A percentile compares a stretch with the other conserved stretches of the same genome.
phyloP scores from a whole-genome alignment of 1,140 invertebrate species.

The Tigriopus japonicus region DNA sequence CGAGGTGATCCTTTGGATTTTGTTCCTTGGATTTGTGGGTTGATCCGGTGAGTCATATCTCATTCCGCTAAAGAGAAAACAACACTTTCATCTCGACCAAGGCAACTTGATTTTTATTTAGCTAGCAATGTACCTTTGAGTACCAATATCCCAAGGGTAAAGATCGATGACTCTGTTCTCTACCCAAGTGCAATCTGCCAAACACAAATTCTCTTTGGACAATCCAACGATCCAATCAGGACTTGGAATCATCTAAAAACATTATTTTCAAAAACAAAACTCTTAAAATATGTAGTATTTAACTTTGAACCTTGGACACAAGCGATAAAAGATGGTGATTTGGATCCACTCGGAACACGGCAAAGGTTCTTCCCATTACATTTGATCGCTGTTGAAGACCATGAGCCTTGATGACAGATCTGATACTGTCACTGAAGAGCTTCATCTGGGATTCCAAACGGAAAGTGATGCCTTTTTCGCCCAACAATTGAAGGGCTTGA shows the following conservation, averaged over 20 bases:
- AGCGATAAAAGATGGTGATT: constrained; percentile 74
- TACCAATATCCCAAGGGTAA: constrained; percentile 85
- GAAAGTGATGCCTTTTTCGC: neutral
- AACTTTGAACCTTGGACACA: constrained; percentile 34
- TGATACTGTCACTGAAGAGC: constrained; percentile 27
- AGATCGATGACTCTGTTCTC: constrained; percentile 56
- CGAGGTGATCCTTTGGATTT: constrained; percentile 46
- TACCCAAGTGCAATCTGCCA: constrained; percentile 69
- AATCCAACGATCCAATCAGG: constrained; percentile 92
- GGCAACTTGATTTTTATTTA: too few species aligned
- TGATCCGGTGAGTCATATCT: constrained; percentile 20
- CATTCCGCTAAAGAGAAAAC: neutral
- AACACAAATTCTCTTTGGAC: constrained; percentile 63
- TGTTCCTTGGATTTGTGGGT: constrained; percentile 47
- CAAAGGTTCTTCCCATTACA: constrained; percentile 66
- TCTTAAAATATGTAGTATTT: too few species aligned
- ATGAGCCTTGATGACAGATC: constrained; percentile 82
- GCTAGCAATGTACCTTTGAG: constrained; percentile 40
- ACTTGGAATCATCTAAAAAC: constrained; percentile 38
- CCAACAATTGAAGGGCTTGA: neutral
- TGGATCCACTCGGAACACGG: constrained; percentile 66
- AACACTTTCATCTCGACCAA: neutral
- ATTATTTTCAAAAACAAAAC: too few species aligned
- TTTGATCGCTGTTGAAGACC: constrained; percentile 73
- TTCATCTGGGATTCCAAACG: constrained; percentile 8